A percentile compares a stretch with the other conserved stretches of the same genome.
Evolutionary conservation across 2,888 invertebrate species (phyloP).

Genomic region (Nineta flava): DNA sequence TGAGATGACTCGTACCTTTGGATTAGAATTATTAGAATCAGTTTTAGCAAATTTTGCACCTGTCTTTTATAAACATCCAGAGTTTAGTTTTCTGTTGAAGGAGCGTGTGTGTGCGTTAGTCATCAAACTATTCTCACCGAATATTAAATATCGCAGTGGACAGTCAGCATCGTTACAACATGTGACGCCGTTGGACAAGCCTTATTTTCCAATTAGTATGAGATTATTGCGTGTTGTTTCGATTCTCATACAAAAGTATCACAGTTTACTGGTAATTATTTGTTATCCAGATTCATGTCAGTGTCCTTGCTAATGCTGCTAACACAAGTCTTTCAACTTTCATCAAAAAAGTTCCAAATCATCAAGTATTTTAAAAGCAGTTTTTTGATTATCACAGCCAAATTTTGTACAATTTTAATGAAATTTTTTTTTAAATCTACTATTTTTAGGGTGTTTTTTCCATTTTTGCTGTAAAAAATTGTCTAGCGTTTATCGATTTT

Average conservation of each 20-base stretch:
- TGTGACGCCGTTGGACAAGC: constrained; percentile 62
- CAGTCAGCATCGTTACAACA: constrained; percentile 39
- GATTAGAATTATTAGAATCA: constrained; percentile 86
- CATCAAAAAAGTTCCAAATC: too few species aligned
- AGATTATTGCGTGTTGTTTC: constrained; percentile 83
- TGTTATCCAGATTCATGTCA: not conserved
- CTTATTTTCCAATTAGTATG: constrained; percentile 95
- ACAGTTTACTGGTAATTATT: constrained; percentile 63
- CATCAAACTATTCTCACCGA: constrained; percentile 96
- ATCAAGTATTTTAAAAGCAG: too few species aligned
- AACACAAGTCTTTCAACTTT: too few species aligned
- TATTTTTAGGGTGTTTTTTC: too few species aligned
- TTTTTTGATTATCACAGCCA: too few species aligned
- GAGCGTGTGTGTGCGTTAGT: constrained; percentile 95
- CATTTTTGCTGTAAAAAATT: too few species aligned
- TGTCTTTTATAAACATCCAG: constrained; percentile 78
- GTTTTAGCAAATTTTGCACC: constrained; percentile 74
- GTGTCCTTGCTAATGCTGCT: too few species aligned
- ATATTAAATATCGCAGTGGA: constrained; percentile 74
- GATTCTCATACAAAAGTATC: constrained; percentile 85
- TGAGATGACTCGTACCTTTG: constrained; percentile 95
- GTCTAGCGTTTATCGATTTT: too few species aligned
- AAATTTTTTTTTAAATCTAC: too few species aligned
- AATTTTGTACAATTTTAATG: too few species aligned
- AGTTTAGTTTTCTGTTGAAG: constrained; percentile 86